These are phyloP conservation scores for Diarsia rubi DNA, from an alignment of 2,888 invertebrate species.

Conservation along the genomic window DNA sequence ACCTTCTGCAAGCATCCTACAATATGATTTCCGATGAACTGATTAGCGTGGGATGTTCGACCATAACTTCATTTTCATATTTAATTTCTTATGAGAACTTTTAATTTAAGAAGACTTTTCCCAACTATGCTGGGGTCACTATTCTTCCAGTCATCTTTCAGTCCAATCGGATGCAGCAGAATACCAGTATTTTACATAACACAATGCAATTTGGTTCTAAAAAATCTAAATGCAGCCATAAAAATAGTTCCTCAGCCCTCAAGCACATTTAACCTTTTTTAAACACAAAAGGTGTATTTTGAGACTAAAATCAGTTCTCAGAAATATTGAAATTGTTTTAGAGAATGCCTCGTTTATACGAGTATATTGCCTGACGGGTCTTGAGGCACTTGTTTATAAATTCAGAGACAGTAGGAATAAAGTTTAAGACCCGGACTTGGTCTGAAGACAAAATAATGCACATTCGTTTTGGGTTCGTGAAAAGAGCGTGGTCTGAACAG, in stretches of 20 bases:
- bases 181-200: neutral
- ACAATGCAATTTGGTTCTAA: neutral
- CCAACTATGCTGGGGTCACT: neutral
- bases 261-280: neutral
- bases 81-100: neutral
- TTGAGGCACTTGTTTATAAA: constrained; percentile 21
- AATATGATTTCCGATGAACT: neutral
- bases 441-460: constrained; percentile 36
- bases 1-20: neutral
- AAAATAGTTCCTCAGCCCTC: neutral
- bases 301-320: constrained; percentile 1
- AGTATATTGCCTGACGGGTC: neutral
- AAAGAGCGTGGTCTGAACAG: constrained; percentile 3
- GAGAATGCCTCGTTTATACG: constrained; percentile 29
- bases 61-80: neutral
- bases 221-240: neutral
- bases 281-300: neutral
- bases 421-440: constrained; percentile 29
- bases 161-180: neutral
- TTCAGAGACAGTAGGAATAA: constrained; percentile 33
- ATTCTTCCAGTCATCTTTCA: neutral
- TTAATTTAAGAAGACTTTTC: too few relatives aligned
- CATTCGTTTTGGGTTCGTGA: constrained; percentile 26
- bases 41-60: neutral
- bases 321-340: constrained; percentile 19